Base-by-base conservation (phyloP, 2,888 invertebrate species). In the Timema podura region DNA sequence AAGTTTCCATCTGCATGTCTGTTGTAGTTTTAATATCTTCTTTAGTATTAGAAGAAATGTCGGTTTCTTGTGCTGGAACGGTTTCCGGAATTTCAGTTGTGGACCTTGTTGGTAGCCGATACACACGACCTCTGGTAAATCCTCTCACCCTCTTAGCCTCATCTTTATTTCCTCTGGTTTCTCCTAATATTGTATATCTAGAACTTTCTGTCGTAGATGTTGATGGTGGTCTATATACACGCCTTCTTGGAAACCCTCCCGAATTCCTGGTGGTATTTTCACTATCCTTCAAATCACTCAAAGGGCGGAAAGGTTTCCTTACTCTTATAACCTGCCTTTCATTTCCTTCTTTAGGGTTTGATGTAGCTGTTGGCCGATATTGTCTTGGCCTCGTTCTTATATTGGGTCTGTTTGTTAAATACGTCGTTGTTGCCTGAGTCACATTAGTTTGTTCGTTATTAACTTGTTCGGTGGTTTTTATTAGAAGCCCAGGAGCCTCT, bases 311-410 rank as follows among this genome's bases (percentile, higher is more conserved):
- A 45, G 46, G 9, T 59, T 30, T 61, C 48, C 30, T 10, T 61
- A 15, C n/a, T 5, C 54, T 67, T 8, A 16, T 15, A 46, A 57
- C 6, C 46, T 46, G 10, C 46, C 46, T 49, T 30, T 13, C 51
- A 16, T 45, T 30, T 9, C 44, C 47, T 15, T 68, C 59, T 57
- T 9, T 16, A 67, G 45, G 51, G 8, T 13, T 15, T 44, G 44
- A 3, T 13, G 61, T 64, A 5, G 64, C 45, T 8, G 48, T 61
- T 68, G 44, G 68, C 45, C 6, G n/a, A 46, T 67, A 54, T 16
- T 54, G 68, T 6, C 59, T 57, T 65, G 65, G 65, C 13, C 65
- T 48, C n/a, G 10, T 65, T 3, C 65, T n/a, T n/a, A n/a, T n/a
- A n/a, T n/a, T n/a, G n/a, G n/a, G n/a, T n/a, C n/a, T n/a, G n/a